phyloP scores from a whole-genome alignment of 92 coral and sea anemone genomes.

The Umimayanthus kanabou region DNA sequence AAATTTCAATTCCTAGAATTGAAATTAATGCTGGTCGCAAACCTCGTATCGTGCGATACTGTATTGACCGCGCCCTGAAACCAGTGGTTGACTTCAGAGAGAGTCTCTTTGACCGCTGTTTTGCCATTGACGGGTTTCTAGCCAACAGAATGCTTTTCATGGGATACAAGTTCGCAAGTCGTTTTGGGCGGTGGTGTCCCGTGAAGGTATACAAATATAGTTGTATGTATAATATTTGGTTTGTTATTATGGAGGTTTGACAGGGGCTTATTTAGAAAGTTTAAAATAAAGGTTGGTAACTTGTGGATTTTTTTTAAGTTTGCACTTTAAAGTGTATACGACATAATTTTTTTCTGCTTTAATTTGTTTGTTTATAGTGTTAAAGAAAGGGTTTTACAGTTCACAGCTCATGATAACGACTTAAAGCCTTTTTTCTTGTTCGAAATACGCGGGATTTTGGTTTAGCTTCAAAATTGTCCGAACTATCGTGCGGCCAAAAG shows the following conservation, averaged over 20 bases:
- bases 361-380: too few relatives aligned
- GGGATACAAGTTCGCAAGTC: constrained; percentile 95
- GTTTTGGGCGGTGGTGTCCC: constrained; percentile 99
- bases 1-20: constrained; percentile 81
- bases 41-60: constrained; percentile 92
- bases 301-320: too few relatives aligned
- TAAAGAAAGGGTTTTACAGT: too few relatives aligned
- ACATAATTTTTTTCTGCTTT: too few relatives aligned
- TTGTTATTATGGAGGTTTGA: not conserved
- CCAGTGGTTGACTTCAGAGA: constrained; percentile 92
- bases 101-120: constrained; percentile 94
- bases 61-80: constrained; percentile 80
- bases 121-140: constrained; percentile 67
- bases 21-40: constrained; percentile 95
- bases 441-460: too few relatives aligned
- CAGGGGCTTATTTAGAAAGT: too few relatives aligned
- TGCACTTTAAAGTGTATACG: too few relatives aligned
- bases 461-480: too few relatives aligned
- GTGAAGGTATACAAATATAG: constrained; percentile 77
- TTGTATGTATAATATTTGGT: not conserved
- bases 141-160: constrained; percentile 86
- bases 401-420: too few relatives aligned
- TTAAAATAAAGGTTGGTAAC: too few relatives aligned
- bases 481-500: too few relatives aligned
- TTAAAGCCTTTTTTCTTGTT: too few relatives aligned